These are phyloP conservation scores for Chrysina gloriosa DNA, from an alignment of 2,888 invertebrate genomes.

Conservation along the genomic window DNA sequence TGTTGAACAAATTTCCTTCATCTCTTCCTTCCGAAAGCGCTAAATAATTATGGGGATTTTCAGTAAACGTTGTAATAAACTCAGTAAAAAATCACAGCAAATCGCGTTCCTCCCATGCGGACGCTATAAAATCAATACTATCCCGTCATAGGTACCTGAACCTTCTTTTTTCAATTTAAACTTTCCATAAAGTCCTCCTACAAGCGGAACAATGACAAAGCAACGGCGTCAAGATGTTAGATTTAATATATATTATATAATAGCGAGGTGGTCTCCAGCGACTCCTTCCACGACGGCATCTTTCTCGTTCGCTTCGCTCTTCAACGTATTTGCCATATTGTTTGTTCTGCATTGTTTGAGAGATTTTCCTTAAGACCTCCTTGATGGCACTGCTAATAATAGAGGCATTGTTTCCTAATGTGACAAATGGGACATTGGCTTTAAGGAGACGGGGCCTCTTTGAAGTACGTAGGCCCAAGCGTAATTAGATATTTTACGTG, in stretches of 20 bases:
- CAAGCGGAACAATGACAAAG: too few relatives aligned
- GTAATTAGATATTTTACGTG: slow-evolving; percentile 1
- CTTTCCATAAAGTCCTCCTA: too few relatives aligned
- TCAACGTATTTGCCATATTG: not conserved
- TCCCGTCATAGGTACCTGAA: too few relatives aligned
- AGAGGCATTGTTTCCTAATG: slow-evolving; percentile 13
- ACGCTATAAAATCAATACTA: too few relatives aligned
- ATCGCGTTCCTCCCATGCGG: too few relatives aligned
- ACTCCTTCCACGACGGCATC: not conserved
- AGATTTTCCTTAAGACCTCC: slow-evolving; percentile 7
- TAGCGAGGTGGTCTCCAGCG: not conserved
- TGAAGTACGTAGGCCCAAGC: not conserved
- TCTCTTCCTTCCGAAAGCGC: too few relatives aligned
- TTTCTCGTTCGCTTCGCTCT: not conserved
- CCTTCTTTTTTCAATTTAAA: too few relatives aligned
- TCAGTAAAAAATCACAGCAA: too few relatives aligned
- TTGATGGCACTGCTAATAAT: slow-evolving; percentile 18
- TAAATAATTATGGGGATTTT: too few relatives aligned
- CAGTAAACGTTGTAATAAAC: too few relatives aligned
- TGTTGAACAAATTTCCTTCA: too few relatives aligned
- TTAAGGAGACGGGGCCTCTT: not conserved
- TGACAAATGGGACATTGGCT: slow-evolving; percentile 21
- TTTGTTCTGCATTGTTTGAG: slow-evolving; percentile 19
- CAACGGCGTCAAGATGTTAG: not conserved
- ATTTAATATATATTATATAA: not conserved